Evolutionary conservation across 2,797 vertebrate genomes (phyloP), one percentile per base, ranked within the genome.

Genomic region (Anabacerthia variegaticeps): DNA sequence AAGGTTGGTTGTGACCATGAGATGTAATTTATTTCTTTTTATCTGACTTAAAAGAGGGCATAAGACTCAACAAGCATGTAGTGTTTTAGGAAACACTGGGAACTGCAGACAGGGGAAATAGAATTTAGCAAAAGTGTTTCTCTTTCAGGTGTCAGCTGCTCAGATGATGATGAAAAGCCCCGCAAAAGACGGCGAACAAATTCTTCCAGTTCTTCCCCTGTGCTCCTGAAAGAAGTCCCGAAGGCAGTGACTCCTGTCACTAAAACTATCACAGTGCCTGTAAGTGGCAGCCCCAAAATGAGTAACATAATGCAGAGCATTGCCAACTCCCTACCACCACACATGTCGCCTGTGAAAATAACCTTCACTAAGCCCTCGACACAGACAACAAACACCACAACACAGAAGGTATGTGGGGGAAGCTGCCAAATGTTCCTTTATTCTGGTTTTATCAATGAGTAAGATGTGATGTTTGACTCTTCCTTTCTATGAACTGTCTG

Each of bases 271-370:
- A 98, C 99, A 0, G 98, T 99, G 85, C 99, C 99, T 1, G 98
- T 99, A 92, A 98, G 99, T 88, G 98, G 98, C 96, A 99, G 99
- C 97, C 99, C 99, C 84, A 99, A 99, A 98, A 99, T 99, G 98
- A 99, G 99, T 98, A 99, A 99, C 98, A 99, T 99, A 93, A 99
- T 99, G 99, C 99, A 99, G 98, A 99, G 99, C 97, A 99, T 99
- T 79, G 99, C 99, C 97, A 99, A 99, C 98, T 99, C 99, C 19
- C 97, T 99, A 81, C 99, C 99, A 1, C 99, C 99, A 2, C 99
- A 99, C 98, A 99, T 99, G 98, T 99, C 99, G 56, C 99, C 99
- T 10, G 99, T 99, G 91, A 99, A 99, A 98, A 99, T 99, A 98
- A 99, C 99, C 96, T 99, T 99, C 97, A 99, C 99, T 92, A 99